These are phyloP conservation scores for Drosophila chauvacae DNA, from an alignment of 1,140 invertebrate species.

Conservation along the genomic window DNA sequence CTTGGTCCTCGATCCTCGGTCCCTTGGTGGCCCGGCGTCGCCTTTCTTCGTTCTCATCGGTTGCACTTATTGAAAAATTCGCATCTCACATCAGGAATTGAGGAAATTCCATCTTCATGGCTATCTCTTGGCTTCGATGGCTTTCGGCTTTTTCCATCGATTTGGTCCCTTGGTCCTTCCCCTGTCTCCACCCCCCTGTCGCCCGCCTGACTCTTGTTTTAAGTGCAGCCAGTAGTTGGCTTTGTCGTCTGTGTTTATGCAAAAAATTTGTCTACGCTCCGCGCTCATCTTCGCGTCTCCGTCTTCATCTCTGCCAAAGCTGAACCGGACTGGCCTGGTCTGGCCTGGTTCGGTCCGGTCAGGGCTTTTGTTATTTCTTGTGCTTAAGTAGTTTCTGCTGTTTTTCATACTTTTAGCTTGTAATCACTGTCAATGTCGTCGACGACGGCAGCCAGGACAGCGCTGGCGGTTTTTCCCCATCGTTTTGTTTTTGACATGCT, in stretches of 20 bases:
- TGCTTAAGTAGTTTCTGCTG: conserved; percentile 82
- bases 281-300: conserved; percentile 9
- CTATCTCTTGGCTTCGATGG: conserved; percentile 59
- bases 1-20: conserved; percentile 5
- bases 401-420: conserved; percentile 83
- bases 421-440: conserved; percentile 84
- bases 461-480: conserved; percentile 40
- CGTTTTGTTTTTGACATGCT: conserved; percentile 80
- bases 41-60: conserved; percentile 10
- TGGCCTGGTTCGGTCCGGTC: conserved; percentile 32
- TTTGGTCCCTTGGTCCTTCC: conserved; percentile 40
- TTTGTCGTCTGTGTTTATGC: conserved; percentile 83
- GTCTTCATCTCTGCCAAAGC: neutral
- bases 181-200: neutral
- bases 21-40: conserved; percentile 34
- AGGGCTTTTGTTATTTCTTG: conserved; percentile 77
- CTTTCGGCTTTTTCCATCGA: conserved; percentile 69
- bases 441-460: conserved; percentile 40
- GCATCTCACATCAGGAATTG: conserved; percentile 59
- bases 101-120: conserved; percentile 68
- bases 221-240: conserved; percentile 79
- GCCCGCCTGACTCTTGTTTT: conserved; percentile 64
- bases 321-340: conserved; percentile 8
- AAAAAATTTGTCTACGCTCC: conserved; percentile 78
- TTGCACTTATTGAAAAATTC: conserved; percentile 82